Base-by-base conservation (phyloP, 2,888 invertebrate species). In the Sinelater perroti region DNA sequence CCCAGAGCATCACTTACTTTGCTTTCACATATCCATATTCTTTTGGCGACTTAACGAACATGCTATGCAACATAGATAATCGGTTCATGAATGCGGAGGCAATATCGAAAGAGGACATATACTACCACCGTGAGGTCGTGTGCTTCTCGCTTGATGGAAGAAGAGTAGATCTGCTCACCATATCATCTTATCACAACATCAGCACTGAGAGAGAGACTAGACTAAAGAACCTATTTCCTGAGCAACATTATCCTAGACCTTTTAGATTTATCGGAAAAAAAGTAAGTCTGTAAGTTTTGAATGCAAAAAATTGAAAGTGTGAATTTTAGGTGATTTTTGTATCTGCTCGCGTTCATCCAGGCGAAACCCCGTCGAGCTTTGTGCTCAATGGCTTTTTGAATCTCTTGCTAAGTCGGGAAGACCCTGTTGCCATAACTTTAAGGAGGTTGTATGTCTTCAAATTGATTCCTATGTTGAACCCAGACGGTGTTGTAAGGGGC, bases 21-120 rank as follows among this genome's bases (percentile, higher is more conserved):
- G 94, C 95, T 0, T 95, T 95, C 78, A 94, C 94, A 3, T 95
- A 91, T 78, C 95, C 95, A 1, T 95, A 88, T 79, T 89, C 93
- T 0, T 95, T 93, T 73, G 83, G 85, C 0, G 94, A 95, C 69
- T 82, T 91, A 46, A 91, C 92, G 76, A 86, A 87, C 61, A 84
- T 87, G 69, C 79, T 95, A 17, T 83, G 82, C 63, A 83, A 82
- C 42, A 84, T 92, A 38, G 92, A 93, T 72, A 66, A 77, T 55
- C 85, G 83, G 74, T 83, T 86, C 80, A 70, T 81, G 13, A 79
- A 81, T 0, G 74, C 79, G 1, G 58, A 67, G 45, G 35, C 47
- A 13, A n/a, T 7, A 3, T 75, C 73, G 49, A 70, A 78, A 0
- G 89, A 90, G 70, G 89, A 90, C 63, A 88, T 95, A 65, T 95